Base-by-base conservation (phyloP, 2,797 vertebrate species). In the Scarus forsteni region DNA sequence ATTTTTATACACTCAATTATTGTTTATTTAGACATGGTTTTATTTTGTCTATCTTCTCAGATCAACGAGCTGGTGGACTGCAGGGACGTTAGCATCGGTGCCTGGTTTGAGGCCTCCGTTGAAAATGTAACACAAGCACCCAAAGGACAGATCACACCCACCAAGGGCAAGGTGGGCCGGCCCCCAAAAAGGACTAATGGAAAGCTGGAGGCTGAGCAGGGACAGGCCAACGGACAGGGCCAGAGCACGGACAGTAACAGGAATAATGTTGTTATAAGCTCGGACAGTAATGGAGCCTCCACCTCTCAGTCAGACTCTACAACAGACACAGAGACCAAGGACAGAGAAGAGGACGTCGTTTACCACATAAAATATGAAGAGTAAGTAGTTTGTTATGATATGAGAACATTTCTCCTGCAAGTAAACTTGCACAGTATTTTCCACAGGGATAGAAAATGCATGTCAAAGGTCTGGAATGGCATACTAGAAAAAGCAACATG, bases 311-410 rank as follows among this genome's bases (percentile, higher is more conserved):
- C 94, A 65, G 95, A 97, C 91, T 95, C 89, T 90, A 80, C 94
- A 85, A 61, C 86, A 55, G 60, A 83, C 2, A 27, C 77, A 10
- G 89, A 90, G 52, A 66, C 42, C 86, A 90, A 85, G 83, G 94
- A 95, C 87, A 88, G 79, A 86, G 94, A 91, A 87, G 95, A 97
- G 90, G 95, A 96, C 73, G 89, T 95, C 90, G 88, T 95, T 91
- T 99, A 99, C 94, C 97, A 95, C 95, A 99, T 99, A 94, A 96
- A 97, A 95, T 99, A 99, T 2, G 98, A 99, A 76, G 98, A 99
- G 98, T 99, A 98, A 99, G 98, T 98, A 90, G 16, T 54, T 76
- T 63, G n/a, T 71, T 73, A 50, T 69, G 56, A 43, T 43, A 35
- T 14, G 18, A 19, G 44, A 62, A 19, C 0, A 9, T 51, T 52